Conservation (phyloP, 1,140 invertebrate genomes). For the Ips nitidus region DNA sequence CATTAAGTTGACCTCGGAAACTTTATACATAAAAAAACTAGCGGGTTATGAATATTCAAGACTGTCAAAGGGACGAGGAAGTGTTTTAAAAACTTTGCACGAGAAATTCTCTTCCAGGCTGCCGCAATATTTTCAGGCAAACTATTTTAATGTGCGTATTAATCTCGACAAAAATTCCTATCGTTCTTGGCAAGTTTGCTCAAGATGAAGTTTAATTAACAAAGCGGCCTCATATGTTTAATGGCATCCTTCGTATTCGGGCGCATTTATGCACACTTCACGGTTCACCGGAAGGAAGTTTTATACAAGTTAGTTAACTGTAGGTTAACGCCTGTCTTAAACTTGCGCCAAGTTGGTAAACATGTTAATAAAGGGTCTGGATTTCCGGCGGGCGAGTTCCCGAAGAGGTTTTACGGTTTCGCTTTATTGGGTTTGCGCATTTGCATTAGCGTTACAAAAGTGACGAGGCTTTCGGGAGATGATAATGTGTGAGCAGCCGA, state of each 20-base stretch:
- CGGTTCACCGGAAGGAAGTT: conserved; percentile 20
- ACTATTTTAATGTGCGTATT: no score
- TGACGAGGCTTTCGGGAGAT: no score
- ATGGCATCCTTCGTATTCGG: neutral
- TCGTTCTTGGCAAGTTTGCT: no score
- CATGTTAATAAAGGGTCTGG: conserved; percentile 20
- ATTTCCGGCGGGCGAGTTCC: conserved; percentile 9
- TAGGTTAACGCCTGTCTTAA: conserved; percentile 25
- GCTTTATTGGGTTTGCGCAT: neutral
- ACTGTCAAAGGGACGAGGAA: neutral
- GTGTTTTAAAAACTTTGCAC: neutral
- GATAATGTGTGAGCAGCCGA: no score
- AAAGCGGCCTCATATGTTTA: conserved; percentile 10
- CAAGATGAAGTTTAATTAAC: neutral
- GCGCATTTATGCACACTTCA: conserved; percentile 15
- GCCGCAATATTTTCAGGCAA: no score
- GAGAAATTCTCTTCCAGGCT: no score
- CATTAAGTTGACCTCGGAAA: conserved; percentile 3
- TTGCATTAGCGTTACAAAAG: no score
- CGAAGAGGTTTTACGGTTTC: conserved; percentile 7
- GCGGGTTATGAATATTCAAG: neutral
- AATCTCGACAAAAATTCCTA: no score
- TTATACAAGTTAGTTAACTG: conserved; percentile 23
- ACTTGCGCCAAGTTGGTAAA: conserved; percentile 22
- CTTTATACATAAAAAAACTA: neutral